Evolutionary conservation across 2,113 vertebrate species (phyloP), one percentile per base, ranked within the genome.

Genomic region (Corapipo altera): DNA sequence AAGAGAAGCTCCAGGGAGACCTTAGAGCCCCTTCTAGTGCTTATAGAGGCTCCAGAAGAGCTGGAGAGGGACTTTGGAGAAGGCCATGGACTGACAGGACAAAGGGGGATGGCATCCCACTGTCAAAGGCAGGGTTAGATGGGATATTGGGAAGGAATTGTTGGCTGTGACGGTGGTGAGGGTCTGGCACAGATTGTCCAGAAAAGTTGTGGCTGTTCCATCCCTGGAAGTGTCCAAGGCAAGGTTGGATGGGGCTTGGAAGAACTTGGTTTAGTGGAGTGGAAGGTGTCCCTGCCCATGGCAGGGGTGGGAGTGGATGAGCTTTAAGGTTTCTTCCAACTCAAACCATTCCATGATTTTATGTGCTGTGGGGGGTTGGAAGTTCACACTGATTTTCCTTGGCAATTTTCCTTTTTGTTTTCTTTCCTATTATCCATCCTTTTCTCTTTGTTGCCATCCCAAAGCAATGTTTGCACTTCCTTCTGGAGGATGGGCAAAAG

Each of bases 1-100:
- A 26, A 6, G 12, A 3, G 24, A 57, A 41, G 2, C 1, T 49
- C 30, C 2, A 35, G 24, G 7, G 41, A 71, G 8, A 26, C 1
- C n/a, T 55, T 1, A 48, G n/a, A 62, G 12, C 8, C 1, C 16
- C 2, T 71, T 5, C 0, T 41, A n/a, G 57, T 0, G 20, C 28
- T 10, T 48, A 0, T 21, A 79, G 57, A 7, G 20, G 30, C 23
- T 55, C 4, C 66, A 55, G 57, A 20, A 79, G 75, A 71, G 30
- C 30, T 64, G 66, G 20, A 72, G n/a, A 64, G 8, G 15, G 48
- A 11, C 28, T 46, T 2, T 15, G 28, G 23, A n/a, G 28, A 54
- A 30, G 28, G 33, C 1, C 24, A 3, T n/a, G 55, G 19, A 70
- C 12, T 39, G 65, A 30, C 74, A 79, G 43, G 17, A 57, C 49